Base-by-base conservation (phyloP, 1,140 invertebrate species). In the Reticulitermes speratus region DNA sequence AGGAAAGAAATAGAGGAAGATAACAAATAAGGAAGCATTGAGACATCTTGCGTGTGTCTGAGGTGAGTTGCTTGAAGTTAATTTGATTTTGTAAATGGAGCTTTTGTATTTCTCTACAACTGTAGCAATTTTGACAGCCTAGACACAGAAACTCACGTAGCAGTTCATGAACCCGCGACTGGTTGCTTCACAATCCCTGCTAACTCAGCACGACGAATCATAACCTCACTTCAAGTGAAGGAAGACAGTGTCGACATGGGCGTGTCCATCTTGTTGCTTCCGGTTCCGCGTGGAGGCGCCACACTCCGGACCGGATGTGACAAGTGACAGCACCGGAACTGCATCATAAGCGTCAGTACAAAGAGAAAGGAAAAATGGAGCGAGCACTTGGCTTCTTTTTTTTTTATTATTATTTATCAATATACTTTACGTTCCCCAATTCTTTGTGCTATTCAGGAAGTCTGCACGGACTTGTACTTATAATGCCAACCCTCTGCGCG, bases 341-440 rank as follows among this genome's bases (percentile, higher is more conserved):
- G 25, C 65, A 75, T 75, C 65, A 75, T 75, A 75, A 75, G 65
- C 65, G n/a, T n/a, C 65, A 30, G 52, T 14, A 55, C 52, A 55
- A 55, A 55, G 52, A 55, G 52, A 55, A 55, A 55, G 52, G 52
- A 55, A 55, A 55, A 21, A 21, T 55, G 52, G 52, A 55, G 52
- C 14, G 19, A 55, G n/a, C 25, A n/a, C n/a, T 75, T 30, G 6
- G 25, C 65, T 30, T 30, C 25, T n/a, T 2, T 19, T 65, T 75
- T 30, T 75, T 55, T 21, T 75, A n/a, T n/a, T 75, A 75, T 75
- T 75, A 30, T 75, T 75, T 75, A 75, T 75, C 65, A 75, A 75
- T 75, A 75, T 30, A 75, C 65, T 75, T 30, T 25, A 75, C 25
- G 9, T 14, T 75, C n/a, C n/a, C 25, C 19, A 21, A 16, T 55